Base-by-base conservation (phyloP, 2,113 vertebrate genomes). In the Neolamprologus cancellatus region DNA sequence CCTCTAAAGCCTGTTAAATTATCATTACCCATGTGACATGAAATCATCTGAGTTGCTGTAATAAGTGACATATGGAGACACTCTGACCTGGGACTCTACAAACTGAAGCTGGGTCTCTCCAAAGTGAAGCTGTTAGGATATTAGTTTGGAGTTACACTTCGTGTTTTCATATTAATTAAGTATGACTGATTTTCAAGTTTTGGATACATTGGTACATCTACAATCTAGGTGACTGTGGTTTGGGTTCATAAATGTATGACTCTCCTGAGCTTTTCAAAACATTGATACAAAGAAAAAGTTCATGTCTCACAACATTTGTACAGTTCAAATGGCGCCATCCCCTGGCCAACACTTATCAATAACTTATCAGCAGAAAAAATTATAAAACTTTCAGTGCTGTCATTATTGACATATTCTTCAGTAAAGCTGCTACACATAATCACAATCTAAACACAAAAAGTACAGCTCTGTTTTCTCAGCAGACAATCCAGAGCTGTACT, bases 141-240 rank as follows among this genome's bases (percentile, higher is more conserved):
- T 90, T 99, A 99, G 91, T 99, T 99, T 8, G 98, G 98, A 44
- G 98, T 97, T 5, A 98, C 98, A 84, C 97, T 98, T 99, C 55
- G 20, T 85, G 32, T 4, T 34, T 36, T 64, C 17, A 34, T 4
- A 64, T 64, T 64, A n/a, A 66, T 66, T 12, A 66, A 36, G 4
- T 36, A 64, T 39, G 59, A n/a, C 32, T 66, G 32, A n/a, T 2
- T 66, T 64, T 36, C 59, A 66, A 34, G 32, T 36, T 66, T 66
- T 66, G 59, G 59, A 1, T 32, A 61, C 28, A 61, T 18, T 61
- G 57, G 15, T 34, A 34, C 57, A 32, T 18, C 15, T 61, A 66
- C 61, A 39, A 14, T 20, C 18, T 13, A 8, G 11, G 12, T 66
- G 32, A 39, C 61, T 66, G 4, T 66, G 32, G 32, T 66, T 66